phyloP scores from a whole-genome alignment of 2,113 vertebrate genomes.

The Microtus montanus region DNA sequence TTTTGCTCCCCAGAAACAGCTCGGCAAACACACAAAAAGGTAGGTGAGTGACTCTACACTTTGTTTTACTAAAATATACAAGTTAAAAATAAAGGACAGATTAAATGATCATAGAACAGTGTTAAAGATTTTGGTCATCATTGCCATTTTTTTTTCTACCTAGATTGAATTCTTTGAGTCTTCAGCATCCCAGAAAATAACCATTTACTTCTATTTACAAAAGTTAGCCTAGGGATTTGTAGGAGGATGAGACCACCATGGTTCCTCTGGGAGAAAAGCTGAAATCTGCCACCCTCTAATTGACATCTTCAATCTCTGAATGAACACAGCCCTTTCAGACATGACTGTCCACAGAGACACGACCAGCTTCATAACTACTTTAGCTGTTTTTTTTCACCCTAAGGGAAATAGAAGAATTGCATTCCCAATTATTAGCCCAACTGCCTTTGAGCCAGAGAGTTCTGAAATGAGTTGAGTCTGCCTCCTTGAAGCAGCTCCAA shows the following conservation, averaged over 20 bases:
- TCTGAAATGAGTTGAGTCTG: constrained; percentile 26
- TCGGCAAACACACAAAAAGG: neutral
- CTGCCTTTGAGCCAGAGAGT: constrained; percentile 44
- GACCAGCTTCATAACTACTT: neutral
- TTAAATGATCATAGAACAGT: neutral
- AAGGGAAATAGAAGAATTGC: constrained; percentile 32
- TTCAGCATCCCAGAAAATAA: neutral
- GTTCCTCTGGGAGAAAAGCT: neutral
- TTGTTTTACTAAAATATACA: neutral
- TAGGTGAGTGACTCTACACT: neutral
- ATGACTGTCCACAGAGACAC: neutral
- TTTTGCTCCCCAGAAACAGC: neutral
- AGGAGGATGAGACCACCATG: constrained; percentile 1
- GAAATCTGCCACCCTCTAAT: neutral
- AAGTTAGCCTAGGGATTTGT: neutral
- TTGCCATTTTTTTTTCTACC: neutral
- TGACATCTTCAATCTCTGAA: neutral
- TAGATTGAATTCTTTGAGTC: neutral
- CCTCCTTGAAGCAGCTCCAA: constrained; percentile 1
- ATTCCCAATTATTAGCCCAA: constrained; percentile 52
- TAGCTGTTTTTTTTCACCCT: constrained; percentile 7
- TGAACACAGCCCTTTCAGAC: constrained; percentile 25
- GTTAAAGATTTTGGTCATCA: neutral
- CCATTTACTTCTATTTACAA: neutral
- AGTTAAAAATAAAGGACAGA: neutral